Conservation (phyloP, 2,797 vertebrate genomes). For the Atherinosoma microstoma region DNA sequence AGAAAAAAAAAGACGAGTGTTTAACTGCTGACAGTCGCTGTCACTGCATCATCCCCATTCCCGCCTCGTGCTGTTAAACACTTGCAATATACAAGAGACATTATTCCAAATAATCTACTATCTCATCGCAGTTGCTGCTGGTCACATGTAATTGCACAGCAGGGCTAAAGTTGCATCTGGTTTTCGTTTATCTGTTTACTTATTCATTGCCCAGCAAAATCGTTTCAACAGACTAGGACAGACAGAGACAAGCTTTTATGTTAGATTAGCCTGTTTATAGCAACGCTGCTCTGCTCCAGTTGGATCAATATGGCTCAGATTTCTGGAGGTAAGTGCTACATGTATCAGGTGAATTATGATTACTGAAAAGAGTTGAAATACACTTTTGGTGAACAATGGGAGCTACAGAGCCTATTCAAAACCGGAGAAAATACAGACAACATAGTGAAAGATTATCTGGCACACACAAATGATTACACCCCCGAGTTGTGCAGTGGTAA, state of each 20-base stretch:
- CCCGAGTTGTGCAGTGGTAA: conserved; percentile 58
- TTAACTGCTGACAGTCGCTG: conserved; percentile 49
- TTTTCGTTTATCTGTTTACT: conserved; percentile 77
- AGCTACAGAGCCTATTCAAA: conserved; percentile 43
- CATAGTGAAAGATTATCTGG: conserved; percentile 16
- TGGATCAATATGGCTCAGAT: conserved; percentile 73
- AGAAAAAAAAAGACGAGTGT: conserved; percentile 33
- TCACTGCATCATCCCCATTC: conserved; percentile 14
- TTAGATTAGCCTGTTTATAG: conserved; percentile 78
- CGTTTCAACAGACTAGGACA: conserved; percentile 64
- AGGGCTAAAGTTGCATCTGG: conserved; percentile 45
- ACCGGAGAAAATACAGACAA: conserved; percentile 45
- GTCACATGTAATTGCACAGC: conserved; percentile 33
- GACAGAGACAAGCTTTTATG: conserved; percentile 70
- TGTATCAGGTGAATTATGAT: conserved; percentile 68
- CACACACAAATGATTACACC: conserved; percentile 53
- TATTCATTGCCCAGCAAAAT: conserved; percentile 80
- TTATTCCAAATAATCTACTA: conserved; percentile 61
- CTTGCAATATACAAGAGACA: conserved; percentile 32
- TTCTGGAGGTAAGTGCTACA: conserved; percentile 60
- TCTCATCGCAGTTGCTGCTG: conserved; percentile 42
- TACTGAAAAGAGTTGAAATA: conserved; percentile 62
- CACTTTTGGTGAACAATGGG: conserved; percentile 54
- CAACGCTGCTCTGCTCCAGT: conserved; percentile 56
- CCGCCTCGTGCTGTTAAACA: conserved; percentile 24